These are phyloP conservation scores for Hylia prasina DNA, from an alignment of 2,113 vertebrate genomes.

Conservation along the genomic window DNA sequence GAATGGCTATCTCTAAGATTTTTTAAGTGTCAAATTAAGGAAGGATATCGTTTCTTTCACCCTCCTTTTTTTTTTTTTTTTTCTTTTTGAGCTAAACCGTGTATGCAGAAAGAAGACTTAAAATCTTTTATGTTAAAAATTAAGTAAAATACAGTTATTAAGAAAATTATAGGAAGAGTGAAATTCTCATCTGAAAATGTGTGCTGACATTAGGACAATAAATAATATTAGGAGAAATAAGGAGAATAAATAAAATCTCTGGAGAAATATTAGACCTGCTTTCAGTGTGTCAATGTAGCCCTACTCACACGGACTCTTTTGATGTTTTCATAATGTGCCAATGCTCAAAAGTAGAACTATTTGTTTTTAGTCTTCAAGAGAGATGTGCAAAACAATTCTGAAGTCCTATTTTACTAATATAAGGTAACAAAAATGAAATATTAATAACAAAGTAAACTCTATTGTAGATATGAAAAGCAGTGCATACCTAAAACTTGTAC, in stretches of 20 bases:
- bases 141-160: not conserved
- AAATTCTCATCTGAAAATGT: not conserved
- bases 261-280: not conserved
- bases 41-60: not conserved
- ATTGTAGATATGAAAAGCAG: constrained; percentile 38
- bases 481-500: constrained; percentile 47
- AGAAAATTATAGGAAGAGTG: not conserved
- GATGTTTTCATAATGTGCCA: constrained; percentile 21
- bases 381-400: constrained; percentile 49
- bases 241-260: not conserved
- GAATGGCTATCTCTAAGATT: not conserved
- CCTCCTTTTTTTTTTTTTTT: not conserved
- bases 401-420: constrained; percentile 52
- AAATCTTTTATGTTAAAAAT: not conserved
- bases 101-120: not conserved
- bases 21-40: not conserved
- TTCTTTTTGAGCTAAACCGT: not conserved
- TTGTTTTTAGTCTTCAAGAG: constrained; percentile 51
- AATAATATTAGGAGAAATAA: not conserved
- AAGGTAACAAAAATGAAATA: constrained; percentile 55
- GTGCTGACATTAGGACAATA: not conserved
- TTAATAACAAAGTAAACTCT: constrained; percentile 36
- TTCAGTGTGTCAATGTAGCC: not conserved
- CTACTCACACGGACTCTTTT: not conserved
- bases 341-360: constrained; percentile 53